Base-by-base conservation (phyloP, 1,140 invertebrate genomes). In the Mycetomoellerius zeteki region DNA sequence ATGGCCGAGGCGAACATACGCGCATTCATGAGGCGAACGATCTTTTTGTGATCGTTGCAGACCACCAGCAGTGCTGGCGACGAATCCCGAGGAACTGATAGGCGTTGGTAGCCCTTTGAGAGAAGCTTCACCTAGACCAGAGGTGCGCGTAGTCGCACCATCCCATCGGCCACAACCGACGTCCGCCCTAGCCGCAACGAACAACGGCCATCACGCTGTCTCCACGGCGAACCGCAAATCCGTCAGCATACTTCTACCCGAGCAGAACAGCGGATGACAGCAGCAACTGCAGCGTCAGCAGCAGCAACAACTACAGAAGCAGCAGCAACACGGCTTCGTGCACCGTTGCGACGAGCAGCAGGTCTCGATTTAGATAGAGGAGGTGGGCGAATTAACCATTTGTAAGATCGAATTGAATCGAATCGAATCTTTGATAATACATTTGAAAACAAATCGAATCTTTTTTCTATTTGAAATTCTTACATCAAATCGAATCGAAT, bases 191-290 rank as follows among this genome's bases (percentile, higher is more conserved):
- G 86, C 89, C 0, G 56, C 86, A 14, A 81, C 86, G 24, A 89
- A 85, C 86, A 47, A 67, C 65, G 64, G 33, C 16, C 47, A 62
- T 0, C 72, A n/a, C 50, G 56, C 54, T 56, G 19, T 64, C 10
- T 56, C n/a, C 91, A 84, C 72, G 90, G 86, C 87, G 47, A 90
- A 88, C 85, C 94, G 94, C 65, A 95, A 95, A 85, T 95, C 94
- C 65, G 94, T 95, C 78, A 95, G 94, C 92, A 95, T 95, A 90
- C 87, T 95, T 64, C 87, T 95, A 24, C 94, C 94, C 43, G 93
- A 95, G n/a, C 91, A 94, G 19, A 90, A 89, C 73, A 87, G 76
- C 58, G 94, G 94, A 93, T 95, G 94, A 95, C 93, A 93, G 60
- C 91, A 92, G 21, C 67, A 21, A 33, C 78, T 16, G 78, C 78